phyloP scores from a whole-genome alignment of 1,140 invertebrate genomes.

The Epicauta chinensis region DNA sequence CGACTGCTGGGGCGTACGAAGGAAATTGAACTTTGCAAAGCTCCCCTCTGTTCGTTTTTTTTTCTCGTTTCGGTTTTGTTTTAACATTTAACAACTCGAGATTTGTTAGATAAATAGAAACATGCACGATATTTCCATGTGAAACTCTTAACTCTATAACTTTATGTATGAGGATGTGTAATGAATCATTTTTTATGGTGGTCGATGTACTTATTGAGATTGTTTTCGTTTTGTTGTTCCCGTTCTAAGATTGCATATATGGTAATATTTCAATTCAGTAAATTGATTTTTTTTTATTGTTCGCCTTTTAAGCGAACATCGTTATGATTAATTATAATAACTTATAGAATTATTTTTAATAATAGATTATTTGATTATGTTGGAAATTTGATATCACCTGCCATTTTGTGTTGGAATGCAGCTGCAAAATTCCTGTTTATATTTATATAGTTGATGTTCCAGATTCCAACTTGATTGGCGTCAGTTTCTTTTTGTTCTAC shows the following conservation, averaged over 20 bases:
- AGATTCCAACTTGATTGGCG: conserved; percentile 9
- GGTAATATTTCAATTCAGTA: conserved; percentile 21
- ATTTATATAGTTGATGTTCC: conserved; percentile 8
- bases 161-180: conserved; percentile 3
- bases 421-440: conserved; percentile 1
- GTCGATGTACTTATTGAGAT: conserved; percentile 18
- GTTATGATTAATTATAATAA: too few species aligned
- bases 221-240: conserved; percentile 12
- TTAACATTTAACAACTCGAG: too few species aligned
- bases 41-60: conserved; percentile 5
- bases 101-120: too few species aligned
- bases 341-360: too few species aligned
- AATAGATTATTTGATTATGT: too few species aligned
- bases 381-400: too few species aligned
- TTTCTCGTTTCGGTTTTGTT: too few species aligned
- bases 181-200: conserved; percentile 20
- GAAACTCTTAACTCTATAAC: too few species aligned
- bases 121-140: too few species aligned
- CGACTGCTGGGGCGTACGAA: conserved; percentile 26
- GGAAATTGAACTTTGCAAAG: conserved; percentile 24
- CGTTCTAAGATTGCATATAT: conserved; percentile 20
- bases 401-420: background rate
- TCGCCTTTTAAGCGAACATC: background rate
- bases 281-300: conserved; percentile 20
- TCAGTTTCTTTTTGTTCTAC: background rate